These are phyloP conservation scores for Adelognathus sp. DNA, from an alignment of 2,888 invertebrate species.

Conservation along the genomic window DNA sequence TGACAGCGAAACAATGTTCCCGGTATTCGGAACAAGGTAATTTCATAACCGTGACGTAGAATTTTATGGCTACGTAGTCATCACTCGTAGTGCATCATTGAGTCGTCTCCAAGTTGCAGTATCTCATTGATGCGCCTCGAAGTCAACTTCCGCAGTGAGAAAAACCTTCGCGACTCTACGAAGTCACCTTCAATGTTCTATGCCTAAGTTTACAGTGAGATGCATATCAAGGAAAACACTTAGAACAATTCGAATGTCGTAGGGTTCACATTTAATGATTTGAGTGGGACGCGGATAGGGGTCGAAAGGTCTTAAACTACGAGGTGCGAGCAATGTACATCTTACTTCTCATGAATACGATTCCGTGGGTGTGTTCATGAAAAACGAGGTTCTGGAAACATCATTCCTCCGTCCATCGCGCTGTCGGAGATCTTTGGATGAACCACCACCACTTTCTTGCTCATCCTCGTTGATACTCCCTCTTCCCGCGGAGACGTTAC, in stretches of 20 bases:
- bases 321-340: not conserved
- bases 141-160: not conserved
- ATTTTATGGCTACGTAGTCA: too few relatives aligned
- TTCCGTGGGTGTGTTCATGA: not conserved
- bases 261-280: not conserved
- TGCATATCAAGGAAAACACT: not conserved
- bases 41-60: too few relatives aligned
- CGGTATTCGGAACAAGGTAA: too few relatives aligned
- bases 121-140: too few relatives aligned
- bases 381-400: constrained; percentile 23
- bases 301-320: not conserved
- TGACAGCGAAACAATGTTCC: not conserved
- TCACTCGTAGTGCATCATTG: too few relatives aligned
- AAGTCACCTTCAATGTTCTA: not conserved
- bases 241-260: too few relatives aligned
- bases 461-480: constrained; percentile 51
- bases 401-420: constrained; percentile 33
- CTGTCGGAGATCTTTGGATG: constrained; percentile 44
- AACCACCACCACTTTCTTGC: constrained; percentile 28
- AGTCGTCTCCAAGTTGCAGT: too few relatives aligned
- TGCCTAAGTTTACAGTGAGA: not conserved
- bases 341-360: not conserved
- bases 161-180: not conserved
- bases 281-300: not conserved
- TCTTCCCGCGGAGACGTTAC: constrained; percentile 40